phyloP scores from a whole-genome alignment of 2,113 vertebrate genomes.

The Dipodomys merriami region DNA sequence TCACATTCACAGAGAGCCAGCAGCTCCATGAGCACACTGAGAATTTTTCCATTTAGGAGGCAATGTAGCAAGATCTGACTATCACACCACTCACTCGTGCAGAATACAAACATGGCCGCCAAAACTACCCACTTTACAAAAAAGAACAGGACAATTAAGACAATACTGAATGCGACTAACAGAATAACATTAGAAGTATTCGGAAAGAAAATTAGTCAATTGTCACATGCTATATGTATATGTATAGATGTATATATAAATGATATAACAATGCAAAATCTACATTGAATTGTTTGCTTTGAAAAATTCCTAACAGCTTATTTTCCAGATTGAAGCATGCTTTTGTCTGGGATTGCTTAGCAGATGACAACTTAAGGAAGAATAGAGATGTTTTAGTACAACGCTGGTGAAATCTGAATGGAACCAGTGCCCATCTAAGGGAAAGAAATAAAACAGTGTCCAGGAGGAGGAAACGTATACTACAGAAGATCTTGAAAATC shows the following conservation, averaged over 20 bases:
- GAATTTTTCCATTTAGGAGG: too few species aligned
- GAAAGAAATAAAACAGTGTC: too few species aligned
- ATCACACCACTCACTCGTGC: background rate
- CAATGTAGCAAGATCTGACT: background rate
- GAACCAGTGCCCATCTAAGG: too few species aligned
- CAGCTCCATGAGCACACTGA: too few species aligned
- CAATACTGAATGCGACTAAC: background rate
- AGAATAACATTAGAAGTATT: constrained; percentile 3
- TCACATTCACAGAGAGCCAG: too few species aligned
- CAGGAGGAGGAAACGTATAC: too few species aligned
- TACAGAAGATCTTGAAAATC: too few species aligned
- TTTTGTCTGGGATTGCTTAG: background rate
- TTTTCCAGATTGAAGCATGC: background rate
- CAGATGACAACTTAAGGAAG: constrained; percentile 1
- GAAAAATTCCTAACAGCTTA: constrained; percentile 7
- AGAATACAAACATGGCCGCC: background rate
- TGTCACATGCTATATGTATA: too few species aligned
- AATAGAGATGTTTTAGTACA: too few species aligned
- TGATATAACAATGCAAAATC: too few species aligned
- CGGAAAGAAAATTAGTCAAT: background rate
- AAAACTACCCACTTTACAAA: background rate
- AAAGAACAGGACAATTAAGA: constrained; percentile 22
- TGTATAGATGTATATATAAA: too few species aligned
- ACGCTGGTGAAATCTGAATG: too few species aligned
- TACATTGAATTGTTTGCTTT: background rate